Evolutionary conservation across 2,888 invertebrate species (phyloP).

Genomic region (Lissonota sp.): DNA sequence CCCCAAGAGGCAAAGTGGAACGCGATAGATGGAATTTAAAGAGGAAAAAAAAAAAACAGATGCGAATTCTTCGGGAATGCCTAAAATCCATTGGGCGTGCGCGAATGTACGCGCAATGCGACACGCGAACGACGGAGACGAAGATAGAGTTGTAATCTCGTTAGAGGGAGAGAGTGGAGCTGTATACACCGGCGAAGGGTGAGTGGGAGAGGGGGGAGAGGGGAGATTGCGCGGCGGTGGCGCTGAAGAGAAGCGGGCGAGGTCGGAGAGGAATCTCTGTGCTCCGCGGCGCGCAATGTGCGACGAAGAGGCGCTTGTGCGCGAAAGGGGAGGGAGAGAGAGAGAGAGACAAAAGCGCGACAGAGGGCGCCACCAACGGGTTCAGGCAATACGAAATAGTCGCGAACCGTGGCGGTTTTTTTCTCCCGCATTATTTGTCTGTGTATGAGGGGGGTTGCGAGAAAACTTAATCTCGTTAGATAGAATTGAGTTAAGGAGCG

Average conservation of each 20-base stretch:
- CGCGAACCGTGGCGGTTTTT: conserved; percentile 26
- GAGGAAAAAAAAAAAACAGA: not conserved
- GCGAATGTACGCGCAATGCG: conserved; percentile 82
- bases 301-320: conserved; percentile 52
- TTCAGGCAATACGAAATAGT: conserved; percentile 42
- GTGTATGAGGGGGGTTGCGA: conserved; percentile 45
- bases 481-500: conserved; percentile 69
- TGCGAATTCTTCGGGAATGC: conserved; percentile 20
- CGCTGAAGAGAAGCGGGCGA: conserved; percentile 40
- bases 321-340: not conserved
- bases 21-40: not conserved
- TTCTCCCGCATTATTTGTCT: conserved; percentile 7
- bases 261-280: conserved; percentile 63
- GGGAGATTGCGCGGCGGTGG: conserved; percentile 3
- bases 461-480: conserved; percentile 70
- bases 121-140: conserved; percentile 78
- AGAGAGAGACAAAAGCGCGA: not conserved
- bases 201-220: conserved; percentile 4
- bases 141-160: conserved; percentile 76
- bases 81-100: conserved; percentile 76
- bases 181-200: conserved; percentile 6
- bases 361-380: conserved; percentile 45
- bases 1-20: not conserved
- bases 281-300: conserved; percentile 56
- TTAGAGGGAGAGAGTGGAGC: conserved; percentile 69